phyloP scores from a whole-genome alignment of 1,140 invertebrate species.

The Onthophagus taurus region DNA sequence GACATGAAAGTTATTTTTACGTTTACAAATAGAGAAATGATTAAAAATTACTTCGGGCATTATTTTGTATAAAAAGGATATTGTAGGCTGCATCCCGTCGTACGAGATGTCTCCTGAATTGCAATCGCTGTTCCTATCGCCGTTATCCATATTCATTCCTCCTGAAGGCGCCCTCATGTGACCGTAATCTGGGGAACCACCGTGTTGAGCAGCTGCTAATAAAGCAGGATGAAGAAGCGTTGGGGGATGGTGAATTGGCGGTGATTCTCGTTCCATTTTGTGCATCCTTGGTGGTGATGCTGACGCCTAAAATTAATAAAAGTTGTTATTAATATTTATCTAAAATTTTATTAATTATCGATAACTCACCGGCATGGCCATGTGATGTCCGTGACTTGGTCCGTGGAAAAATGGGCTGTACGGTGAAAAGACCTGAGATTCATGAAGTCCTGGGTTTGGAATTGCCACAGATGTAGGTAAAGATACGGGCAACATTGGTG shows the following conservation, averaged over 20 bases:
- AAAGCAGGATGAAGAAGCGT: conserved; percentile 70
- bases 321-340: conserved; percentile 10
- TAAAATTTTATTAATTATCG: conserved; percentile 5
- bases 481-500: conserved; percentile 76
- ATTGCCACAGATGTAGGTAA: conserved; percentile 90
- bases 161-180: conserved; percentile 46
- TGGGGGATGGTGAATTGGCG: conserved; percentile 67
- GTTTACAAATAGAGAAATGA: no score
- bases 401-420: conserved; percentile 77
- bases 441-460: conserved; percentile 89
- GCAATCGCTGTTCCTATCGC: conserved; percentile 77
- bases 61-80: conserved; percentile 69
- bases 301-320: conserved; percentile 33
- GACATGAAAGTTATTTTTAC: conserved; percentile 18
- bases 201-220: conserved; percentile 67
- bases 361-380: conserved; percentile 36
- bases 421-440: conserved; percentile 87
- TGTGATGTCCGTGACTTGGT: conserved; percentile 44
- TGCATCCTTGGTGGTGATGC: conserved; percentile 45
- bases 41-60: background rate
- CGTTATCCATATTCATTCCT: conserved; percentile 58
- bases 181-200: conserved; percentile 64
- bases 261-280: conserved; percentile 64
- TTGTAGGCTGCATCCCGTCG: conserved; percentile 86
- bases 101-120: conserved; percentile 78